Evolutionary conservation across 2,113 vertebrate genomes (phyloP), one percentile per base, ranked within the genome.

Genomic region (Clarias macrocephalus): DNA sequence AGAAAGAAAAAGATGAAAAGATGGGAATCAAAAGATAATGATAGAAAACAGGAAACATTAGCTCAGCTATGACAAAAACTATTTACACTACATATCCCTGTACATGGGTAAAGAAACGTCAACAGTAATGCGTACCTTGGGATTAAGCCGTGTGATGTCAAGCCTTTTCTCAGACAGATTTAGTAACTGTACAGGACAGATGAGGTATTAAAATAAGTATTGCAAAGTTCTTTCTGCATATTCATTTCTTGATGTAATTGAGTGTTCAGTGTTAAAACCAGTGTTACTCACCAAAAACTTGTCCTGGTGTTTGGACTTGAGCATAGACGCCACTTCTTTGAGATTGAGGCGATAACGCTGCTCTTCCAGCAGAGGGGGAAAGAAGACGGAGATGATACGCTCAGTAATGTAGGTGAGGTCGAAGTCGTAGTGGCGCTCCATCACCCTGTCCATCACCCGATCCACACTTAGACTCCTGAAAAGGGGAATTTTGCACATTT

Each of bases 361-460:
- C 91, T 97, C 97, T 21, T 97, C 97, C 16, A 97, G 94, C 88
- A 94, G 95, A 0, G 96, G 93, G 0, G 97, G 97, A 90, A 98
- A 98, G 93, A 96, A 97, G 66, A 97, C 97, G 0, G 97, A 97
- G 91, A 98, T 96, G 92, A 98, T 98, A 80, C 97, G 94, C 92
- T 98, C 97, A 0, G 97, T 98, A 94, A 98, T 97, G 92, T 98
- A 98, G 23, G 97, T 98, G 87, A 98, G 95, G 93, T 98, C 97
- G 30, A 97, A 94, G 92, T 98, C 97, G 59, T 97, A 97, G 90
- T 96, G 93, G 85, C 95, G 94, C 93, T 98, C 97, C 96, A 98
- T 97, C 84, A 97, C 96, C 12, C 96, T 94, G 80, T 97, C 97
- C 93, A 98, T 95, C 89, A 97, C 96, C 0, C 96, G 96, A 88